phyloP scores from a whole-genome alignment of 2,113 vertebrate species.

The Leptobrachium leishanense region DNA sequence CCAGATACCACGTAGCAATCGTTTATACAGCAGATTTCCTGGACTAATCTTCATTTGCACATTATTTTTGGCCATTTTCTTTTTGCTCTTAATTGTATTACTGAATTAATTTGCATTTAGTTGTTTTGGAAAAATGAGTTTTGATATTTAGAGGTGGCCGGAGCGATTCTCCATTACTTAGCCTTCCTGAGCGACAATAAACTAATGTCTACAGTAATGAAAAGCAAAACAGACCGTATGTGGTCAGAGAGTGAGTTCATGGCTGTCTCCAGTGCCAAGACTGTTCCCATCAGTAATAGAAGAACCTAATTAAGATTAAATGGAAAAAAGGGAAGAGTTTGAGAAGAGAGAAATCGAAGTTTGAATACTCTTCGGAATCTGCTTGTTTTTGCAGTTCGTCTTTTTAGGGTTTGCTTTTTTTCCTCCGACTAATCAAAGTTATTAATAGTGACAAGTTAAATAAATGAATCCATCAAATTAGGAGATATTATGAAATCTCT shows the following conservation, averaged over 20 bases:
- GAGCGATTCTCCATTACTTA: not conserved
- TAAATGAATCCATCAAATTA: slow-evolving; percentile 75
- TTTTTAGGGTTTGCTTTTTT: slow-evolving; percentile 43
- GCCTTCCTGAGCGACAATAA: not conserved
- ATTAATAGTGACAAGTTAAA: slow-evolving; percentile 75
- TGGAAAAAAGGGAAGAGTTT: slow-evolving; percentile 50
- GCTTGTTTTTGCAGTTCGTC: slow-evolving; percentile 48
- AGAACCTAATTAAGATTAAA: slow-evolving; percentile 52
- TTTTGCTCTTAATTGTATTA: too few relatives aligned
- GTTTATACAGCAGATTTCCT: too few relatives aligned
- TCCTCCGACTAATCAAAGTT: slow-evolving; percentile 64
- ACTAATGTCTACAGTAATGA: slow-evolving; percentile 22
- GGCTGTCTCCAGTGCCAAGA: slow-evolving; percentile 21
- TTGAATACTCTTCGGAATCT: slow-evolving; percentile 54
- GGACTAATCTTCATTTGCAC: too few relatives aligned
- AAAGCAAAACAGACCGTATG: slow-evolving; percentile 13
- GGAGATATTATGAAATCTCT: slow-evolving; percentile 69
- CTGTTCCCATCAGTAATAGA: slow-evolving; percentile 40
- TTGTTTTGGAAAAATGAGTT: slow-evolving; percentile 1
- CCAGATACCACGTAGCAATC: too few relatives aligned
- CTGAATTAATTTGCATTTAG: not conserved
- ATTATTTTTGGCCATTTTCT: too few relatives aligned
- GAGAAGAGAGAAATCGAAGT: slow-evolving; percentile 54
- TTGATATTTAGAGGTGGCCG: not conserved
- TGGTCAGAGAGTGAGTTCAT: slow-evolving; percentile 34